Evolutionary conservation across 2,888 invertebrate species (phyloP).

Genomic region (Proisotoma minuta): DNA sequence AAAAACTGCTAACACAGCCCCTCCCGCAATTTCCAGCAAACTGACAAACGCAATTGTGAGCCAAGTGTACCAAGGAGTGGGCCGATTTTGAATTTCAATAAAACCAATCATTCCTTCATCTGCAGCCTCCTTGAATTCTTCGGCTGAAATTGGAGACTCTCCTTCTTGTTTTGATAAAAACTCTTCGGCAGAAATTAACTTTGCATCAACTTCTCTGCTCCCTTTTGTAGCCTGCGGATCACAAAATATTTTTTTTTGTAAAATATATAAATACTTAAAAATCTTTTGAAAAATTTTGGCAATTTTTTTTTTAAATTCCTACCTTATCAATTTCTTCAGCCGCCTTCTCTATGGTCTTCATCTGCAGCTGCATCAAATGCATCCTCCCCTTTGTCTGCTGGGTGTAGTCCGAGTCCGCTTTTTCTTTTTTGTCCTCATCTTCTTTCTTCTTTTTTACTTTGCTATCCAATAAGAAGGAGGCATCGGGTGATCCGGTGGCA

Average conservation of each 20-base stretch:
- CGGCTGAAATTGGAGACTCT: neutral
- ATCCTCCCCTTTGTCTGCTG: neutral
- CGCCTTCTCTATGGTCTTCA: neutral
- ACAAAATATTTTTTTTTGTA: too few relatives aligned
- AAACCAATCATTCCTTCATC: neutral
- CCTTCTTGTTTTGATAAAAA: neutral
- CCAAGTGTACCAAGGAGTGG: conserved; percentile 5
- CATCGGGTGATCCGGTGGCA: neutral
- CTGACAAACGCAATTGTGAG: neutral
- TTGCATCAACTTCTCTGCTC: neutral
- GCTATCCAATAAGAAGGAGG: too few relatives aligned
- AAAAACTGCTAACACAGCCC: too few relatives aligned
- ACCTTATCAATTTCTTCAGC: neutral
- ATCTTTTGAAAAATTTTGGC: neutral
- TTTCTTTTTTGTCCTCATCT: neutral
- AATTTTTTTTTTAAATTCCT: neutral
- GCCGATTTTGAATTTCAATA: neutral
- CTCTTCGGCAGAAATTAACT: neutral
- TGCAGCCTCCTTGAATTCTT: neutral
- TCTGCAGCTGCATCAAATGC: neutral
- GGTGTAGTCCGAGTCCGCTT: neutral
- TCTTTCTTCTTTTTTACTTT: too few relatives aligned
- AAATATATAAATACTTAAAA: too few relatives aligned
- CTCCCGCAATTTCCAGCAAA: neutral
- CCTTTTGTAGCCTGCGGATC: neutral